A percentile compares a stretch with the other conserved stretches of the same genome.
Conservation (phyloP, 2,797 vertebrate genomes). For the Dryobates pubescens region DNA sequence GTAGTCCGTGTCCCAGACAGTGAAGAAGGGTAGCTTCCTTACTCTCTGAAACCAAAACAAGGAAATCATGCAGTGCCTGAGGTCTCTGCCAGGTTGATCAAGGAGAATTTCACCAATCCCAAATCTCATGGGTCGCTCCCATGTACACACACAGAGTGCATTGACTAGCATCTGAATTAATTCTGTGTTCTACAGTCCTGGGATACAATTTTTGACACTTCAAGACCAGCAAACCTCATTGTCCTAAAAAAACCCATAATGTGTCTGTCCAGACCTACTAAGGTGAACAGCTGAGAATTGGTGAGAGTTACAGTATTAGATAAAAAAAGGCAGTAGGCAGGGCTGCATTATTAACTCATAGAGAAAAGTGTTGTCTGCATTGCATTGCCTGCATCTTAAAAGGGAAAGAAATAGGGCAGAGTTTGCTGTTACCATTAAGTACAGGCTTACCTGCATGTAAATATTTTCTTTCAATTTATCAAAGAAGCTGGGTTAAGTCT, state of each 20-base stretch:
- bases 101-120: background rate
- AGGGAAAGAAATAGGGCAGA: background rate
- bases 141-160: background rate
- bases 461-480: background rate
- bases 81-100: background rate
- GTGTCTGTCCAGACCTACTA: background rate
- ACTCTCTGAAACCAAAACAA: background rate
- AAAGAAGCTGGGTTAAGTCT: background rate
- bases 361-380: background rate
- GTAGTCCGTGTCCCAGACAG: background rate
- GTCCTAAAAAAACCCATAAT: background rate
- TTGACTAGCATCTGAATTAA: background rate
- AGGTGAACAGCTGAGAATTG: background rate
- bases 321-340: background rate
- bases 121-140: background rate
- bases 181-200: background rate
- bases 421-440: background rate
- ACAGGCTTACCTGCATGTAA: background rate
- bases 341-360: background rate
- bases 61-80: background rate
- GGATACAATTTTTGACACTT: background rate
- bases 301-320: background rate
- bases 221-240: background rate
- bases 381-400: background rate
- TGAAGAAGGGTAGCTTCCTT: background rate